Percentiles rank a stretch among this genome's conserved stretches.
Conservation (phyloP, 2,113 vertebrate species). For the Leiothrix lutea region DNA sequence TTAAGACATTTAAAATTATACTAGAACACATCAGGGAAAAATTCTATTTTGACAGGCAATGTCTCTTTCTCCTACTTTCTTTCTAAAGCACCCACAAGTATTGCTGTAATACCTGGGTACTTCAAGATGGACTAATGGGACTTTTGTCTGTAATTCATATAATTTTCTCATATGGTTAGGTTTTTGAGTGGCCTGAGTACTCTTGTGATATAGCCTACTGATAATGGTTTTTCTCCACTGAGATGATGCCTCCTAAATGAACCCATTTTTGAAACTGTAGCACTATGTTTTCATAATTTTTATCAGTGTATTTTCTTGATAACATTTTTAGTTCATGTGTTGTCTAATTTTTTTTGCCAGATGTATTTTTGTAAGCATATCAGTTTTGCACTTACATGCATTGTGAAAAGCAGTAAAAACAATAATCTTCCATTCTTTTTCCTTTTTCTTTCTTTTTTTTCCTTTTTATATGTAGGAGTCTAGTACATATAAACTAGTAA, state of each 20-base stretch:
- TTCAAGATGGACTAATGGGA: neutral
- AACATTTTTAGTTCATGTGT: neutral
- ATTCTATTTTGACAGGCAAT: neutral
- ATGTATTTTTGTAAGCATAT: neutral
- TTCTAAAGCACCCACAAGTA: neutral
- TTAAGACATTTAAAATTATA: conserved; percentile 8
- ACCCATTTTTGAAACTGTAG: neutral
- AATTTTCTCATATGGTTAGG: conserved; percentile 3
- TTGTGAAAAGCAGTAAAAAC: neutral
- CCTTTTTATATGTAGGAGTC: neutral
- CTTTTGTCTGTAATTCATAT: neutral
- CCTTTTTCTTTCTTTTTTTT: neutral
- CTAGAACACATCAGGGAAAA: neutral
- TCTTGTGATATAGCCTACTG: neutral
- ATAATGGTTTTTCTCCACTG: conserved; percentile 18
- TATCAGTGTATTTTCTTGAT: neutral
- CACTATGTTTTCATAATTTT: neutral
- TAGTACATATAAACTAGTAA: neutral
- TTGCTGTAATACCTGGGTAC: neutral
- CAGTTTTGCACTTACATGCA: neutral
- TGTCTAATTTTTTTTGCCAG: conserved; percentile 6
- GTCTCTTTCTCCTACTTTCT: neutral
- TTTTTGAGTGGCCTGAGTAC: neutral
- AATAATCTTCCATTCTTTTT: neutral
- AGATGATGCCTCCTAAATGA: neutral